A percentile compares a stretch with the other conserved stretches of the same genome.
phyloP scores from a whole-genome alignment of 2,113 vertebrate species.

The Platysteira castanea region DNA sequence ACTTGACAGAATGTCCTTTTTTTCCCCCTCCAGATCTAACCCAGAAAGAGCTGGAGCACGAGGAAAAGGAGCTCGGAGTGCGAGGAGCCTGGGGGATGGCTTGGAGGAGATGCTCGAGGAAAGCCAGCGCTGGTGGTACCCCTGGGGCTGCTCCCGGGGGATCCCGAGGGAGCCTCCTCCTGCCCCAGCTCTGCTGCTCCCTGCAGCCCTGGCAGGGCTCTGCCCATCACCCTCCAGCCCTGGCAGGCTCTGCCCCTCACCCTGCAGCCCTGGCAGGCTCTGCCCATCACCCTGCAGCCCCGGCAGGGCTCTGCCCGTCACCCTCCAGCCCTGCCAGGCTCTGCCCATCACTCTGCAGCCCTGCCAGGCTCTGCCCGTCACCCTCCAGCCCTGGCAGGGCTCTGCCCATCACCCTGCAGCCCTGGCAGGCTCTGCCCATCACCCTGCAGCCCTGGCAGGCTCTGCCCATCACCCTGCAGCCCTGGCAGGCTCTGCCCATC shows the following conservation, averaged over 20 bases:
- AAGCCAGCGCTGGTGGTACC: rapidly evolving
- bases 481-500: neutral
- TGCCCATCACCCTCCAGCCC: neutral
- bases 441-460: rapidly evolving
- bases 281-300: neutral
- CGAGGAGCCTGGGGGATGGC: rapidly evolving
- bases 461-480: neutral
- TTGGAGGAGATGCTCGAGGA: neutral
- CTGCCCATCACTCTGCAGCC: neutral
- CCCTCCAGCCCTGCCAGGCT: rapidly evolving
- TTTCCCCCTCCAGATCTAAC: neutral
- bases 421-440: neutral
- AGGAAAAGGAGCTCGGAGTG: rapidly evolving
- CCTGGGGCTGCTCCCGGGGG: neutral
- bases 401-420: no score
- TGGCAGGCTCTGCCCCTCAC: no score
- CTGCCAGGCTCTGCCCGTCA: neutral
- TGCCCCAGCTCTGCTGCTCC: neutral
- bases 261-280: rapidly evolving
- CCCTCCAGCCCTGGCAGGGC: no score
- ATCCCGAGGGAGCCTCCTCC: neutral
- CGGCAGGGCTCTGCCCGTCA: no score
- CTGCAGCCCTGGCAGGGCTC: rapidly evolving
- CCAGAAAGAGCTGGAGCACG: neutral
- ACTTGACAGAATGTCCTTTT: constrained; percentile 17